phyloP scores from a whole-genome alignment of 2,888 invertebrate species.

The Drosophila antonietae region DNA sequence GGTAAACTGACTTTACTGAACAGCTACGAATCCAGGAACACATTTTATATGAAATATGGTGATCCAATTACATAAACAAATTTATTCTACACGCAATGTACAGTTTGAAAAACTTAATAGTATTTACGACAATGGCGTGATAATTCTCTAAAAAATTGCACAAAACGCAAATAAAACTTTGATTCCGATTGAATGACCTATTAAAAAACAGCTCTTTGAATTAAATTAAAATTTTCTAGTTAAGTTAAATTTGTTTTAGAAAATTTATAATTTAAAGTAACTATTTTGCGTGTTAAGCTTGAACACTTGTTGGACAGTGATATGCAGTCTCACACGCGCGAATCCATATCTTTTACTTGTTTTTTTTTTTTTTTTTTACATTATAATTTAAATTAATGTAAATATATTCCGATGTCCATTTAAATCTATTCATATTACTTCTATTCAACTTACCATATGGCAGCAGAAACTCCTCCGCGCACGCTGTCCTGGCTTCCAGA shows the following conservation, averaged over 20 bases:
- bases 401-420: neutral
- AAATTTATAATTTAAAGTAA: neutral
- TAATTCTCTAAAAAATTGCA: slow-evolving; percentile 7
- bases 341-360: too few relatives aligned
- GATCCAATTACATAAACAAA: slow-evolving; percentile 11
- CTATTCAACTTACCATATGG: slow-evolving; percentile 49
- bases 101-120: slow-evolving; percentile 31
- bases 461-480: slow-evolving; percentile 55
- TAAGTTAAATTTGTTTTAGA: neutral
- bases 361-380: too few relatives aligned
- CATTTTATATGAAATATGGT: slow-evolving; percentile 38
- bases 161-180: slow-evolving; percentile 28
- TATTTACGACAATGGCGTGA: slow-evolving; percentile 45
- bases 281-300: neutral
- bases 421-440: too few relatives aligned
- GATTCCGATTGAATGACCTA: slow-evolving; percentile 12
- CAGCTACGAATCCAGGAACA: neutral
- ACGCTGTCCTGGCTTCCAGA: slow-evolving; percentile 27
- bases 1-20: slow-evolving; percentile 8
- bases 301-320: too few relatives aligned
- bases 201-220: slow-evolving; percentile 3
- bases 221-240: neutral
- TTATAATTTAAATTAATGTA: neutral
- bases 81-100: slow-evolving; percentile 40
- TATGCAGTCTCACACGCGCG: too few relatives aligned